Base-by-base conservation (phyloP, 2,113 vertebrate species). In the Lepidothrix coronata region DNA sequence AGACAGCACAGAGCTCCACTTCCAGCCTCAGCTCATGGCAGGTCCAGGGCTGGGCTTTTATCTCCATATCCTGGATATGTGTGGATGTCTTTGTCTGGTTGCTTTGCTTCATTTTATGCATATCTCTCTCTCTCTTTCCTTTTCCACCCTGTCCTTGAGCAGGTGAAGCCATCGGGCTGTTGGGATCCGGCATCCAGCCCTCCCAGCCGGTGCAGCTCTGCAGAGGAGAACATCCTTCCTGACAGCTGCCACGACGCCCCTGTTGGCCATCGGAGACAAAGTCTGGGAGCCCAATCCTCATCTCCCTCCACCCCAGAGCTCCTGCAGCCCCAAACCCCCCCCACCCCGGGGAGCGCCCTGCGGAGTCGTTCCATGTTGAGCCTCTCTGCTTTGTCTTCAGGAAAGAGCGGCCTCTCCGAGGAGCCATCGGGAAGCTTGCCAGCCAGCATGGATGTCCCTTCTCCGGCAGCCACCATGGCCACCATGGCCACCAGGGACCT, bases 301-400 rank as follows among this genome's bases (percentile, higher is more conserved):
- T 61, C 77, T 49, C 80, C 76, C 2, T 96, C 95, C 23, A 93
- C 72, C 14, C 65, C 66, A 1, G 91, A 92, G 67, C 80, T 96
- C 4, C 21, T 81, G 14, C 59, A 14, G 41, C 91, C 76, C 41
- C 96, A 51, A 22, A 83, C 33, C 4, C 41, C 63, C 1, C 41
- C 89, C 16, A 89, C 46, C 52, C 93, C 95, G 0, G 19, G 71
- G 58, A 80, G 43, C 6, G 33, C 74, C 41, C 19, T n/a, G 57
- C 89, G 8, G 55, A 95, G 76, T 78, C 67, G 63, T 44, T 88
- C 97, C 2, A 63, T 77, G 6, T 87, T 43, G 17, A 97, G 95
- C 52, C 33, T 97, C 44, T 97, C 97, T 0, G 59, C 93, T 23
- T 94, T 95, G 6, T 79, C 97, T 20, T 80, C 85, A 1, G 93